Conservation (phyloP, 2,888 invertebrate genomes). For the Cryptus armator region DNA sequence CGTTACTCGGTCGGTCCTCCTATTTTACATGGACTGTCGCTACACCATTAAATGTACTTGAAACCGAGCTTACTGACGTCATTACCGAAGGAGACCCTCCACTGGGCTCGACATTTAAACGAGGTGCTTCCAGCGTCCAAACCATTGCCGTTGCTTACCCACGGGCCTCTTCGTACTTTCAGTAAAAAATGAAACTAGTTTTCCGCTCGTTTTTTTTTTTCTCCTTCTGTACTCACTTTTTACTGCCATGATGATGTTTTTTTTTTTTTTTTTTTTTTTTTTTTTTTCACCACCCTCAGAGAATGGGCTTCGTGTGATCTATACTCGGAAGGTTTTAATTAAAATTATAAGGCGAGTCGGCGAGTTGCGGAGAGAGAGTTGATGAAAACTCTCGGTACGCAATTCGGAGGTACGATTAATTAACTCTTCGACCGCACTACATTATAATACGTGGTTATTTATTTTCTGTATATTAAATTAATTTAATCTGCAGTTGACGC, state of each 20-base stretch:
- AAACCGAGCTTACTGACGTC: conserved; percentile 53
- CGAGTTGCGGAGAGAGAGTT: not conserved
- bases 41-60: conserved; percentile 30
- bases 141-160: conserved; percentile 6
- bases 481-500: not conserved
- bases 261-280: not conserved
- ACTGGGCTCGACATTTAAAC: conserved; percentile 45
- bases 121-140: conserved; percentile 27
- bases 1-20: not conserved
- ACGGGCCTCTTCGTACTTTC: conserved; percentile 26
- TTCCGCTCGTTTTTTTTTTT: not conserved
- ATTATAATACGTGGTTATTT: conserved; percentile 12
- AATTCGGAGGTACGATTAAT: conserved; percentile 16
- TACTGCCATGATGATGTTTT: not conserved
- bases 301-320: not conserved
- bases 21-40: conserved; percentile 12
- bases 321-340: conserved; percentile 2
- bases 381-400: not conserved
- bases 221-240: not conserved
- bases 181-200: conserved; percentile 23
- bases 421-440: not conserved
- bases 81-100: conserved; percentile 33
- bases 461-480: not conserved
- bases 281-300: not conserved
- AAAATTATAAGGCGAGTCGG: conserved; percentile 1